Conservation (phyloP, 2,113 vertebrate genomes). For the Gallinago undulata region DNA sequence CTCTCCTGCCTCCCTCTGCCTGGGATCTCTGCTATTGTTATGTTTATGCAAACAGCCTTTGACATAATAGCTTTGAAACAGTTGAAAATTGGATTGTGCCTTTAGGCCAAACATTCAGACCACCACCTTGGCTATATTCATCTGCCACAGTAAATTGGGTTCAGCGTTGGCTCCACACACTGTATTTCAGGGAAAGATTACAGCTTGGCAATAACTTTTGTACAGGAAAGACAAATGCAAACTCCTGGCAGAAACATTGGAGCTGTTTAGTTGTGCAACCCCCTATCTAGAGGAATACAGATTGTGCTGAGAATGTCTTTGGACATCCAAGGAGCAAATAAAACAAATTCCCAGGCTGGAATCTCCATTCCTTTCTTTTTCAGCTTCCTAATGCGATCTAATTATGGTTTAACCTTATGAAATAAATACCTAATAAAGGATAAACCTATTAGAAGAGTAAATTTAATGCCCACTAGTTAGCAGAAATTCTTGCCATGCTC, state of each 20-base stretch:
- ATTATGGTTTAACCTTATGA: conserved; percentile 74
- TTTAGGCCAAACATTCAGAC: conserved; percentile 84
- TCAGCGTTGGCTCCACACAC: conserved; percentile 68
- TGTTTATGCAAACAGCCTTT: conserved; percentile 86
- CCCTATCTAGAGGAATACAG: conserved; percentile 62
- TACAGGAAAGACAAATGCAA: conserved; percentile 73
- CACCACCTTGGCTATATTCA: conserved; percentile 84
- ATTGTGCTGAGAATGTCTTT: conserved; percentile 61
- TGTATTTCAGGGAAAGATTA: conserved; percentile 70
- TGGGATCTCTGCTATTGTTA: conserved; percentile 62
- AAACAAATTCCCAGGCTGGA: conserved; percentile 63
- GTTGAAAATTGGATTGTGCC: conserved; percentile 87
- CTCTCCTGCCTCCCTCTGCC: conserved; percentile 26
- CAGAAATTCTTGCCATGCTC: conserved; percentile 43
- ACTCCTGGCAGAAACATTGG: conserved; percentile 64
- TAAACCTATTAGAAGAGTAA: conserved; percentile 77
- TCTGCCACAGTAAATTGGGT: conserved; percentile 82
- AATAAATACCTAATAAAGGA: conserved; percentile 81
- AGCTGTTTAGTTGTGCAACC: conserved; percentile 64
- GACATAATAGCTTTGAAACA: conserved; percentile 87
- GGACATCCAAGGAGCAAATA: conserved; percentile 53
- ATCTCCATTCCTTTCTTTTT: conserved; percentile 53
- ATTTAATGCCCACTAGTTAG: conserved; percentile 71
- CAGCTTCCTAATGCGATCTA: conserved; percentile 66
- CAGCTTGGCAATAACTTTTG: conserved; percentile 71